These are phyloP conservation scores for Enoplosus armatus DNA, from an alignment of 2,797 vertebrate genomes.

Conservation along the genomic window DNA sequence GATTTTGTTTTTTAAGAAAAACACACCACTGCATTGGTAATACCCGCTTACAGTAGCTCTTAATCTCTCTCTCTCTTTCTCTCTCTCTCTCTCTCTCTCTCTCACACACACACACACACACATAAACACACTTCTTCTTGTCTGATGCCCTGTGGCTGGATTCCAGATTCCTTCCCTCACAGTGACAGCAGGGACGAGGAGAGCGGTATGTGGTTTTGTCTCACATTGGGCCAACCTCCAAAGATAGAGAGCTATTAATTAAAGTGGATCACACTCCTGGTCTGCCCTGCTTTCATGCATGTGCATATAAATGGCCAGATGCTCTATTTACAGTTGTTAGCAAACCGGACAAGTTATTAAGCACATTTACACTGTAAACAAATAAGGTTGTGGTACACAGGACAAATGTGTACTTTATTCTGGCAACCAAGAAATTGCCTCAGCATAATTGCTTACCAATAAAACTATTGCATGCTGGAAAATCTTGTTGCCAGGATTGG, in stretches of 20 bases:
- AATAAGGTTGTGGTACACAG: not conserved
- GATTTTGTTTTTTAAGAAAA: no score
- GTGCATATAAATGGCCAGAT: slow-evolving; percentile 23
- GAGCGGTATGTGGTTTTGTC: slow-evolving; percentile 50
- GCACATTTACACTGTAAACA: slow-evolving; percentile 20
- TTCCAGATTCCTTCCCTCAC: slow-evolving; percentile 52
- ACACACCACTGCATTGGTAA: slow-evolving; percentile 15
- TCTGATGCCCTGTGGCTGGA: slow-evolving; percentile 41
- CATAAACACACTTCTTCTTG: slow-evolving; percentile 20
- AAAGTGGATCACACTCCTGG: slow-evolving; percentile 51
- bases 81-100: slow-evolving; percentile 3
- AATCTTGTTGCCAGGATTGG: not conserved
- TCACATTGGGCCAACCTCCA: slow-evolving; percentile 61
- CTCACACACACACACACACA: slow-evolving; percentile 1
- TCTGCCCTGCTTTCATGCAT: slow-evolving; percentile 29
- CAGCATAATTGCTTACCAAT: not conserved
- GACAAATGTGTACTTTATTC: not conserved
- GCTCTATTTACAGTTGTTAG: slow-evolving; percentile 34
- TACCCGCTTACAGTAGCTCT: slow-evolving; percentile 19
- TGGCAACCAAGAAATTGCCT: not conserved
- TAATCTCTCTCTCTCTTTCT: not conserved
- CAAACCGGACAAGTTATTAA: slow-evolving; percentile 24
- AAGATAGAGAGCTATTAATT: slow-evolving; percentile 64
- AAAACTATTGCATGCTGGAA: not conserved
- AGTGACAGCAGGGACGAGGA: slow-evolving; percentile 46